Conservation (phyloP, 2,113 vertebrate species). For the Lasiurus borealis region DNA sequence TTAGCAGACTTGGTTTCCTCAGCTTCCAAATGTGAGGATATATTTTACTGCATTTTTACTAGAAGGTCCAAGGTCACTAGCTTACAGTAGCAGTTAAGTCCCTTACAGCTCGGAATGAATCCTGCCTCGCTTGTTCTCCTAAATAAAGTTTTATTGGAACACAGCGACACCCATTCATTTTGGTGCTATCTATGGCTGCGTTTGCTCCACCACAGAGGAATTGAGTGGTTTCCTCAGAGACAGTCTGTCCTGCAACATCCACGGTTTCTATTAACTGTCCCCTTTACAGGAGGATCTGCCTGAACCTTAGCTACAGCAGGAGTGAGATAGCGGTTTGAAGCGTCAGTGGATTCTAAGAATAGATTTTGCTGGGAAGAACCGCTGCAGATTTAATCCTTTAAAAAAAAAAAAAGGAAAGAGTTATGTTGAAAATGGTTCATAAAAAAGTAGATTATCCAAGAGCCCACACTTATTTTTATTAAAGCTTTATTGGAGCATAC, state of each 20-base stretch:
- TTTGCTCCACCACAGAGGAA: background rate
- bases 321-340: background rate
- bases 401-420: background rate
- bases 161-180: background rate
- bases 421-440: background rate
- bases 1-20: background rate
- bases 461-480: background rate
- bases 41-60: conserved; percentile 48
- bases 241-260: background rate
- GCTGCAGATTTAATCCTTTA: background rate
- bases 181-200: background rate
- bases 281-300: background rate
- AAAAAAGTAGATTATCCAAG: background rate
- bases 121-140: background rate
- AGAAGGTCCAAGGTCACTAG: background rate
- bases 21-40: background rate
- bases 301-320: fast-evolving
- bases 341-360: background rate
- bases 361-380: background rate
- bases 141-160: background rate
- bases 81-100: background rate
- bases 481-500: background rate
- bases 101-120: background rate
- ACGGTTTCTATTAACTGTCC: background rate
- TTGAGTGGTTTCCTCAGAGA: background rate